Conservation (phyloP, 2,888 invertebrate species). For the Macaria notata region DNA sequence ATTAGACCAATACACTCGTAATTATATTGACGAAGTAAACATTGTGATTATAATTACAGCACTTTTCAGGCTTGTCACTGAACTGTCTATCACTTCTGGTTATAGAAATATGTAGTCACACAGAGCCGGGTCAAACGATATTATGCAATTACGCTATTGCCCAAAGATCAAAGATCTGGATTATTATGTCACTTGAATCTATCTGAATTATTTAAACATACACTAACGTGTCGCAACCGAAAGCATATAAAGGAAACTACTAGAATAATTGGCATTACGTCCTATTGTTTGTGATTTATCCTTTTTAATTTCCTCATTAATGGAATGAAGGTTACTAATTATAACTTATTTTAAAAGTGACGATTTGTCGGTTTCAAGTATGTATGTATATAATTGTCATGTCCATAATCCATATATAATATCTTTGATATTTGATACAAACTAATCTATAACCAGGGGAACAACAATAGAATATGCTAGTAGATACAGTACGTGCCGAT, state of each 20-base stretch:
- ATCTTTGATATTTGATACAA: too few species aligned
- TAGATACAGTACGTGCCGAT: too few species aligned
- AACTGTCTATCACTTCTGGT: not conserved
- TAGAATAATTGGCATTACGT: conserved; percentile 20
- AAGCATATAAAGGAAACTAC: conserved; percentile 50
- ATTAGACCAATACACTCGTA: too few species aligned
- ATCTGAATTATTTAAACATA: conserved; percentile 23
- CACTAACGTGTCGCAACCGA: conserved; percentile 28
- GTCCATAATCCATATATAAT: too few species aligned
- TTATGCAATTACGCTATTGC: conserved; percentile 29
- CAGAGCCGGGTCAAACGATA: conserved; percentile 24
- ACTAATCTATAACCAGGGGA: too few species aligned
- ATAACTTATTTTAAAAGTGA: too few species aligned
- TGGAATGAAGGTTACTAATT: not conserved
- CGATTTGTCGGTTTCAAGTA: too few species aligned
- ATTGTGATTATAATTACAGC: too few species aligned
- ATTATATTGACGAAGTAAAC: too few species aligned
- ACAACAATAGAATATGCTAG: too few species aligned
- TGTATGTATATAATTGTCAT: too few species aligned
- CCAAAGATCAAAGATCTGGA: conserved; percentile 22
- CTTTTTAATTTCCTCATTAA: conserved; percentile 5
- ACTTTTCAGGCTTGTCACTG: too few species aligned
- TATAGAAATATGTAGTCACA: conserved; percentile 9
- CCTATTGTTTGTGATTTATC: conserved; percentile 10
- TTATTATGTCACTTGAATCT: conserved; percentile 21